Evolutionary conservation across 2,113 vertebrate genomes (phyloP).

Genomic region (Lophura nycthemera): DNA sequence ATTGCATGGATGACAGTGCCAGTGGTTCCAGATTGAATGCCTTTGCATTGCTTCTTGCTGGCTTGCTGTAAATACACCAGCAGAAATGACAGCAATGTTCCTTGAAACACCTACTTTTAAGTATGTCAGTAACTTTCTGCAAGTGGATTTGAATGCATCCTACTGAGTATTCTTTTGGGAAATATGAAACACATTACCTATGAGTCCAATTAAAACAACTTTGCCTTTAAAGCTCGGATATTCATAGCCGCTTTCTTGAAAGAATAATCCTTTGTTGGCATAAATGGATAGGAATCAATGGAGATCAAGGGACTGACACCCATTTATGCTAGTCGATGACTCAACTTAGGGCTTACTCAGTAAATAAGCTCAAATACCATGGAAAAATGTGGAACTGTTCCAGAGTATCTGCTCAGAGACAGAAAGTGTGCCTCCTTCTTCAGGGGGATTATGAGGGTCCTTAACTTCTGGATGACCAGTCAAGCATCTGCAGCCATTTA

Average conservation of each 20-base stretch:
- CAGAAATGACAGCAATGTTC: not conserved
- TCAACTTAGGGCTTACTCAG: not conserved
- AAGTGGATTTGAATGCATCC: conserved; percentile 17
- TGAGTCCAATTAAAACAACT: conserved; percentile 28
- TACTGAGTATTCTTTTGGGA: not conserved
- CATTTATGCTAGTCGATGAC: not conserved
- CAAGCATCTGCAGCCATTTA: not conserved
- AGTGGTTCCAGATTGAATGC: not conserved
- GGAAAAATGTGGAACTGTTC: not conserved
- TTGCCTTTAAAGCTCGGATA: conserved; percentile 13
- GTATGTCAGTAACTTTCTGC: not conserved
- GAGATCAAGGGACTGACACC: conserved; percentile 1
- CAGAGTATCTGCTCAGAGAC: not conserved
- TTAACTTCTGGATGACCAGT: not conserved
- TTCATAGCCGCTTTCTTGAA: not conserved
- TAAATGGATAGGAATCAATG: conserved; percentile 15
- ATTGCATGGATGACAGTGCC: not conserved
- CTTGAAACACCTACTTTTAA: not conserved
- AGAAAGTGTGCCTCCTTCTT: not conserved
- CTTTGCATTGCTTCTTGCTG: not conserved
- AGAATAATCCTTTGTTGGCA: not conserved
- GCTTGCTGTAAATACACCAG: not conserved
- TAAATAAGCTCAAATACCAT: not conserved
- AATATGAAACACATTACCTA: not conserved
- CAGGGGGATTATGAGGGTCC: not conserved